Percentiles rank a stretch among this genome's conserved stretches.
Evolutionary conservation across 2,888 invertebrate species (phyloP).

Genomic region (Andrena flavipes): DNA sequence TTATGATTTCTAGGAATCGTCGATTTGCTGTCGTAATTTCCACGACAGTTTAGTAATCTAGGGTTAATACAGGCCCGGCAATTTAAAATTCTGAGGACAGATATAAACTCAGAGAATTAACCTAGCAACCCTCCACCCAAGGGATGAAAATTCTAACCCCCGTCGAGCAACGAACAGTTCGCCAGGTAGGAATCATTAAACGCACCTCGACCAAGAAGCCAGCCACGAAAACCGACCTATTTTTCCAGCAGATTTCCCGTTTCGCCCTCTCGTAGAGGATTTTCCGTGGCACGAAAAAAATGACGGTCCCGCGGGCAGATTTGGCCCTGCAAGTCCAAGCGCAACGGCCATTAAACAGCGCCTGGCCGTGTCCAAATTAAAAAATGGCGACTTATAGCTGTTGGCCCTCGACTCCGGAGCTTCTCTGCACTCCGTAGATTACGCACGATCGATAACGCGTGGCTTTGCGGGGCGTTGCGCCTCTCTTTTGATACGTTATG

Average conservation of each 20-base stretch:
- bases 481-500: constrained; percentile 51
- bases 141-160: neutral
- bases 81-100: too few relatives aligned
- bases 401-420: neutral
- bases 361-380: constrained; percentile 50
- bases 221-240: constrained; percentile 19
- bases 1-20: too few relatives aligned
- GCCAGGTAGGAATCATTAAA: constrained; percentile 33
- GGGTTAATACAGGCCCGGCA: too few relatives aligned
- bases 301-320: constrained; percentile 38
- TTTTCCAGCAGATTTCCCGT: constrained; percentile 43
- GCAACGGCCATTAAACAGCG: constrained; percentile 49
- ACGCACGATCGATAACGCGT: constrained; percentile 56
- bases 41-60: too few relatives aligned
- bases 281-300: constrained; percentile 47
- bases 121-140: too few relatives aligned
- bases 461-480: constrained; percentile 44
- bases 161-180: neutral
- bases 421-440: constrained; percentile 45
- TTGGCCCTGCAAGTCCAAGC: constrained; percentile 30
- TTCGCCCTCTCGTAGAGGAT: constrained; percentile 15
- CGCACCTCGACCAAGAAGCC: neutral
- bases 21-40: too few relatives aligned
- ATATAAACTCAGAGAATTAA: too few relatives aligned
- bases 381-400: constrained; percentile 47